Percentiles rank a stretch among this genome's conserved stretches.
Conservation (phyloP, 2,797 vertebrate genomes). For the Cyprinella venusta region DNA sequence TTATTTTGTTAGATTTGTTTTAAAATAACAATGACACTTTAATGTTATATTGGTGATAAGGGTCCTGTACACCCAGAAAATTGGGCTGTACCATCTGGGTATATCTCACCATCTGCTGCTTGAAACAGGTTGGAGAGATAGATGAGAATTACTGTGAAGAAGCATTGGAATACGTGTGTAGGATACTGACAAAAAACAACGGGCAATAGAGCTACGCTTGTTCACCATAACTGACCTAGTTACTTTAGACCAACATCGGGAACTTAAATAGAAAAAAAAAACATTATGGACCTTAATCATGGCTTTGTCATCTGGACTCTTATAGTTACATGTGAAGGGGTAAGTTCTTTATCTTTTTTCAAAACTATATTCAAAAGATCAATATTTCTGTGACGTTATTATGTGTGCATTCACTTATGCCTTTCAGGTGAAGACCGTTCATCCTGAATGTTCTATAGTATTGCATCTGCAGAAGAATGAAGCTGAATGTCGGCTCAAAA, state of each 20-base stretch:
- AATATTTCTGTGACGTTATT: neutral
- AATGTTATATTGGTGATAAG: neutral
- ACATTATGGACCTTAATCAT: neutral
- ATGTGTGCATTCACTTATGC: slow-evolving; percentile 1
- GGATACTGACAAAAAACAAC: neutral
- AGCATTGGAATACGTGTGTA: neutral
- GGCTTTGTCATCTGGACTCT: slow-evolving; percentile 13
- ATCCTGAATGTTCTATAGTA: slow-evolving; percentile 65
- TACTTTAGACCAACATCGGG: neutral
- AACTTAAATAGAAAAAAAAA: neutral
- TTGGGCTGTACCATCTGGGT: slow-evolving; percentile 17
- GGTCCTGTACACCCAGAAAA: neutral
- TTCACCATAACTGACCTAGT: neutral
- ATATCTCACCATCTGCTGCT: neutral
- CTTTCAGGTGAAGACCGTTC: slow-evolving; percentile 57
- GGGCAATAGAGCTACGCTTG: neutral
- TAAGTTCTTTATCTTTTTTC: neutral
- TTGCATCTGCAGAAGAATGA: slow-evolving; percentile 61
- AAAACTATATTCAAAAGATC: neutral
- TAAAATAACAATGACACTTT: neutral
- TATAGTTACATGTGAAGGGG: neutral
- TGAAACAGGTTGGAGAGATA: neutral
- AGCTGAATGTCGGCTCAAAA: slow-evolving; percentile 56
- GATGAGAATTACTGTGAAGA: neutral
- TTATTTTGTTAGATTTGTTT: neutral